Evolutionary conservation across 2,113 vertebrate genomes (phyloP), one percentile per base, ranked within the genome.

Genomic region (Alectura lathami): DNA sequence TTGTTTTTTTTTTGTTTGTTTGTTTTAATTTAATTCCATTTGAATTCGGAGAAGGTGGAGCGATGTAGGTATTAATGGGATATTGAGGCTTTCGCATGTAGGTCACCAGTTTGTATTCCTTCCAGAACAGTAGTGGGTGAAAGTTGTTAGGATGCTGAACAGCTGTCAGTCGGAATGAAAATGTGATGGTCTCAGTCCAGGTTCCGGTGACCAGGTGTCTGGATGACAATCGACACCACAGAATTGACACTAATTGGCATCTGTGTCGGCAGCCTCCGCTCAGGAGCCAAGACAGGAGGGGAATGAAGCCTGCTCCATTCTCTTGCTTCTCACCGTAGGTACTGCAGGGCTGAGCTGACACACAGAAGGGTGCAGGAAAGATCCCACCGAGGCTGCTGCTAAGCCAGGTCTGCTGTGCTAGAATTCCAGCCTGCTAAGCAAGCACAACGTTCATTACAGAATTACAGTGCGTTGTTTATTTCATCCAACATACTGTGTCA

Each of bases 81-180:
- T 69, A 24, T n/a, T 29, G n/a, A 84, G 66, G 23, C 42, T 91
- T 95, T 54, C 40, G 42, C 79, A 79, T 86, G 42, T 86, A 88
- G 95, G 96, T 96, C 88, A 69, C 38, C 2, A 3, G 59, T 73
- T 76, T 93, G 73, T 74, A 84, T 95, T 83, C 80, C 69, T 93
- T 91, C 76, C 93, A 75, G 64, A 20, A 48, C 59, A 66, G 23
- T 83, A 79, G 78, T 62, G 75, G 88, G 48, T 63, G 36, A 30
- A 89, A 75, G 78, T 81, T 83, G 78, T 91, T 88, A 75, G 62
- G 88, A 72, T 42, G 62, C 80, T 47, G 48, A 93, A 38, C 91
- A 93, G 75, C 88, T 91, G 86, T 94, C 82, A 73, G 72, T 59
- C 3, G 4, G 45, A 78, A 88, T 57, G 53, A 91, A 56, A 69